Evolutionary conservation across 2,888 invertebrate genomes (phyloP), one percentile per base, ranked within the genome.

Genomic region (Nemoura dubitans): DNA sequence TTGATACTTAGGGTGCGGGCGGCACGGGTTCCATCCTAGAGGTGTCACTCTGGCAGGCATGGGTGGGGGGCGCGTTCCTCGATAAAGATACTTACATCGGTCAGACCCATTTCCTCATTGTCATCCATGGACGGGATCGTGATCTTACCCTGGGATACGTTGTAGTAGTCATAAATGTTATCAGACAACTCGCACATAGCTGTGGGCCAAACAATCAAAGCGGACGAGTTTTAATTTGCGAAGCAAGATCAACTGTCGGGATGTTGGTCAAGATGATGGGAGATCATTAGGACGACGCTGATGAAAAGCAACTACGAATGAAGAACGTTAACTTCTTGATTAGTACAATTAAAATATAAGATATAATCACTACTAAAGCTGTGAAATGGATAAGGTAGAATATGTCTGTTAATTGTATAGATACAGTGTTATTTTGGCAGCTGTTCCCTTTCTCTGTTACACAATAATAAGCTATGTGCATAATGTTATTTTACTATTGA

Each of bases 101-200:
- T 97, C 90, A 97, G 93, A 88, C 88, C 42, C 94, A 95, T 96
- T 95, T 99, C 99, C 93, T 98, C 98, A 91, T 94, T 95, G 92
- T 99, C 99, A 93, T 99, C 98, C 90, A 99, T 96, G 92, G 95
- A 96, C 91, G 98, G 98, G 92, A 99, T 98, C 91, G 96, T 96
- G 92, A 95, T 95, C 95, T 98, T 98, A 94, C 99, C 99, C 95
- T 99, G 99, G 91, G 98, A 94, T 91, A 98, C 97, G 95, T 95
- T 97, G 94, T 94, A 93, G 95, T 98, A 99, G 93, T 97, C 97
- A 94, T 96, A 94, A 93, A 98, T 95, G 94, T 98, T 95, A 92
- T 98, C 94, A 90, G 95, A 94, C 91, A 98, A 95, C 90, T 94
- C 90, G 94, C 97, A 96, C 91, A 93, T 94, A 0, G 95, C 98